These are phyloP conservation scores for Zaprionus gabonicus DNA, from an alignment of 1,140 invertebrate species.

Conservation along the genomic window DNA sequence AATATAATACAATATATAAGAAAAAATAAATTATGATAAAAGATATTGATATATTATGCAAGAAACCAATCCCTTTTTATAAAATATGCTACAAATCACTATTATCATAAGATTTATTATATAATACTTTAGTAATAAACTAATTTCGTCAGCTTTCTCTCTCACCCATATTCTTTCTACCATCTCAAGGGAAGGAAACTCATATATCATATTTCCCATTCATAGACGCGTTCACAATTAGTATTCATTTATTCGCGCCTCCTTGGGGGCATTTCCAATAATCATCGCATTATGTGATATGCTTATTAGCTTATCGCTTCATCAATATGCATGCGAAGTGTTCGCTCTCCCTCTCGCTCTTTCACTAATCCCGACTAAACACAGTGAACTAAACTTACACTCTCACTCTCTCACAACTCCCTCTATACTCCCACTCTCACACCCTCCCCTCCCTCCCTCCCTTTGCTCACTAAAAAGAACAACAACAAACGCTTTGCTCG, in stretches of 20 bases:
- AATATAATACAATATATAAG: no score
- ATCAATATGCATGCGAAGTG: conserved; percentile 20
- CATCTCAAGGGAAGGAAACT: neutral
- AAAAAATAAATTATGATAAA: no score
- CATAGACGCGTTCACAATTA: neutral
- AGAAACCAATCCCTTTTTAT: no score
- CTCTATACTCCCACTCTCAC: neutral
- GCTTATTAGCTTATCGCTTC: conserved; percentile 46
- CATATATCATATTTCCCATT: neutral
- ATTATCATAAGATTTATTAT: neutral
- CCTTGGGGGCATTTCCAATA: conserved; percentile 30
- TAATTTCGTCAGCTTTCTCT: neutral
- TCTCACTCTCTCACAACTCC: neutral
- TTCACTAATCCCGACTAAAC: neutral
- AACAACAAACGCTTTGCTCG: conserved; percentile 35
- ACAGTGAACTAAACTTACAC: neutral
- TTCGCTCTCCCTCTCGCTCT: neutral
- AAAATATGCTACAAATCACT: neutral
- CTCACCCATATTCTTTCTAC: no score
- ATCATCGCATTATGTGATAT: conserved; percentile 47
- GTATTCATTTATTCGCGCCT: conserved; percentile 9
- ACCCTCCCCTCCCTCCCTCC: neutral
- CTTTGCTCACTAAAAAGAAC: conserved; percentile 30
- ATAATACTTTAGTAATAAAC: neutral
- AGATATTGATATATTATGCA: no score